Evolutionary conservation across 2,888 invertebrate genomes (phyloP).

Genomic region (Dasypolia templi): DNA sequence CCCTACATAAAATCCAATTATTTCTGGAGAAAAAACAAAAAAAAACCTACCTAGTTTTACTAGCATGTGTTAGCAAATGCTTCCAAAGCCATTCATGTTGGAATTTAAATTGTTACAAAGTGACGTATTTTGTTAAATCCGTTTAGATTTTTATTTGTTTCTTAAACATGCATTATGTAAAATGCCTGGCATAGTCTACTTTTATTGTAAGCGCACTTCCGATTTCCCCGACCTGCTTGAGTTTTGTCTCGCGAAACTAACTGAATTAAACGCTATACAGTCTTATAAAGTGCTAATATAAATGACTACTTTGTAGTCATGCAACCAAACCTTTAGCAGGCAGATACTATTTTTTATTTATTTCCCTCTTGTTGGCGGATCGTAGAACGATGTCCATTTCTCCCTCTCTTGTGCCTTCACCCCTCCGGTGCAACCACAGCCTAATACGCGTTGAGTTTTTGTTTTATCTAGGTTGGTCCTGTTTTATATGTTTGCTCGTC

Average conservation of each 20-base stretch:
- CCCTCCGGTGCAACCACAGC: constrained; percentile 3
- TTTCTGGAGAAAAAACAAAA: neutral
- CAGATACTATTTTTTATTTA: too few relatives aligned
- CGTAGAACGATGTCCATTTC: constrained; percentile 24
- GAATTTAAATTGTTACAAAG: constrained; percentile 46
- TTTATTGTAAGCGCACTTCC: neutral
- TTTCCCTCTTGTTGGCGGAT: constrained; percentile 38
- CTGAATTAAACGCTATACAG: neutral
- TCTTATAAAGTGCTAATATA: neutral
- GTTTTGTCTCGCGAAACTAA: neutral
- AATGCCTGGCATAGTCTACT: neutral
- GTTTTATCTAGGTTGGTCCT: constrained; percentile 5
- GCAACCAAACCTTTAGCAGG: neutral
- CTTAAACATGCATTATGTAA: constrained; percentile 20
- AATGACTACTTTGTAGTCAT: neutral
- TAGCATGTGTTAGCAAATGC: constrained; percentile 10
- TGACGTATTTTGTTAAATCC: constrained; percentile 21
- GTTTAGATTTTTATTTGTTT: constrained; percentile 12
- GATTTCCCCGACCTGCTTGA: neutral
- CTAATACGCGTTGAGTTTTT: neutral
- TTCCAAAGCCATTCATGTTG: constrained; percentile 27
- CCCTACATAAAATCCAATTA: neutral
- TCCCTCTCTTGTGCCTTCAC: constrained; percentile 22
- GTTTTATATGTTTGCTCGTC: constrained; percentile 7
- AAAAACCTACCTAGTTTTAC: constrained; percentile 3